Evolutionary conservation across 2,888 invertebrate species (phyloP).

Genomic region (Creontiades dilutus): DNA sequence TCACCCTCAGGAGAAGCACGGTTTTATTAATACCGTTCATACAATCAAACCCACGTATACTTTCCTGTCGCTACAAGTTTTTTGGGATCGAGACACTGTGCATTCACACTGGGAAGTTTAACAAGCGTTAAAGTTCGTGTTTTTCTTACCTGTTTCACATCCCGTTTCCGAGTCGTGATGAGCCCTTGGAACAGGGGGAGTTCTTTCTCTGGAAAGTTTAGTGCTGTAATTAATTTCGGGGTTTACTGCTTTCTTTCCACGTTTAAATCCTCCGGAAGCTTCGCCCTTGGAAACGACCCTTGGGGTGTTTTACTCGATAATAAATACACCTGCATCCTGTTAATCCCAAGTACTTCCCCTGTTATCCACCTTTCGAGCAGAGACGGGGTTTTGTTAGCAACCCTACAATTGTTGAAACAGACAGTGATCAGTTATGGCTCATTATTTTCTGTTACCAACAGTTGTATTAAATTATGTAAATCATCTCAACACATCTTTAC

Average conservation of each 20-base stretch:
- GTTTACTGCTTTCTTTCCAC: conserved; percentile 34
- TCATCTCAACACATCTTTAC: too few relatives aligned
- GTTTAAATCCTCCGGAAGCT: conserved; percentile 18
- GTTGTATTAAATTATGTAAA: too few relatives aligned
- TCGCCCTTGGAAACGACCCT: conserved; percentile 1
- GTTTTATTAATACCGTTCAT: too few relatives aligned
- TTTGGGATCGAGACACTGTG: too few relatives aligned
- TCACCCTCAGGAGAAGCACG: too few relatives aligned
- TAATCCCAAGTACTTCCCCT: conserved; percentile 18
- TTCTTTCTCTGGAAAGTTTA: not conserved
- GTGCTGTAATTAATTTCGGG: conserved; percentile 13
- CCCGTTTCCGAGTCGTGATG: conserved; percentile 20
- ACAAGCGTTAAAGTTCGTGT: not conserved
- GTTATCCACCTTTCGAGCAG: not conserved
- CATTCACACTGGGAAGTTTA: too few relatives aligned
- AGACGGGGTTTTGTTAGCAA: too few relatives aligned
- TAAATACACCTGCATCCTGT: conserved; percentile 32
- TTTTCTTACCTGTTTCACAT: conserved; percentile 36
- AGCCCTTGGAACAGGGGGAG: not conserved
- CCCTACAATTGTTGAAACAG: too few relatives aligned
- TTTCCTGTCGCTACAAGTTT: too few relatives aligned
- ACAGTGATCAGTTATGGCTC: too few relatives aligned
- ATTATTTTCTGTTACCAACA: too few relatives aligned
- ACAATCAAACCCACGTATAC: too few relatives aligned
- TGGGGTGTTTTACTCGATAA: conserved; percentile 35